These are phyloP conservation scores for Temnothorax curvispinosus DNA, from an alignment of 1,140 invertebrate genomes.

Conservation along the genomic window DNA sequence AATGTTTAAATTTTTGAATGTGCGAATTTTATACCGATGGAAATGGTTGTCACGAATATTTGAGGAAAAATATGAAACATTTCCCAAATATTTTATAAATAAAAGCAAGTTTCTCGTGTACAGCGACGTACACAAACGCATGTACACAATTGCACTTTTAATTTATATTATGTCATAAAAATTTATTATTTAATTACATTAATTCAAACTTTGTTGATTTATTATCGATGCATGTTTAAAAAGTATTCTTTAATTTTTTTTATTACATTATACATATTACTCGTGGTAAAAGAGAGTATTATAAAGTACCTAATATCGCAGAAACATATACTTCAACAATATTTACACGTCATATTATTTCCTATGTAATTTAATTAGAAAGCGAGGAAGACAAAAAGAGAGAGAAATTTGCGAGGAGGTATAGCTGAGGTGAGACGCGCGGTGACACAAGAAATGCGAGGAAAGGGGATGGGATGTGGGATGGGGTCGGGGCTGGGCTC, in stretches of 20 bases:
- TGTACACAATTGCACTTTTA: background rate
- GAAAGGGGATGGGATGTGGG: background rate
- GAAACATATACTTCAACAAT: background rate
- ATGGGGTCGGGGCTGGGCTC: background rate
- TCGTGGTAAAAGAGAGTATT: background rate
- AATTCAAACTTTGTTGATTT: background rate
- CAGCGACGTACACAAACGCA: background rate
- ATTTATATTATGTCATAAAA: background rate
- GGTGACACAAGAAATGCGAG: conserved; percentile 38
- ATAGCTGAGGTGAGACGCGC: background rate
- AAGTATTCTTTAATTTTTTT: background rate
- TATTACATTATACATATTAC: background rate
- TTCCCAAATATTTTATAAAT: conserved; percentile 30
- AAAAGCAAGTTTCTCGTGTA: background rate
- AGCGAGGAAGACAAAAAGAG: background rate
- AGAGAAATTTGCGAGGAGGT: conserved; percentile 35
- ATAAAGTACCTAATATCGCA: background rate
- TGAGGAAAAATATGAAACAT: background rate
- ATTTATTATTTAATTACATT: conserved; percentile 5
- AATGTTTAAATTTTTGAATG: background rate
- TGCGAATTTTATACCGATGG: background rate
- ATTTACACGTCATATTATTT: conserved; percentile 5
- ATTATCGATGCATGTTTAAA: background rate
- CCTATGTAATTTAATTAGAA: conserved; percentile 27
- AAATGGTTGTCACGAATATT: conserved; percentile 16